These are phyloP conservation scores for Tachysurus fulvidraco DNA, from an alignment of 2,113 vertebrate genomes.

Conservation along the genomic window DNA sequence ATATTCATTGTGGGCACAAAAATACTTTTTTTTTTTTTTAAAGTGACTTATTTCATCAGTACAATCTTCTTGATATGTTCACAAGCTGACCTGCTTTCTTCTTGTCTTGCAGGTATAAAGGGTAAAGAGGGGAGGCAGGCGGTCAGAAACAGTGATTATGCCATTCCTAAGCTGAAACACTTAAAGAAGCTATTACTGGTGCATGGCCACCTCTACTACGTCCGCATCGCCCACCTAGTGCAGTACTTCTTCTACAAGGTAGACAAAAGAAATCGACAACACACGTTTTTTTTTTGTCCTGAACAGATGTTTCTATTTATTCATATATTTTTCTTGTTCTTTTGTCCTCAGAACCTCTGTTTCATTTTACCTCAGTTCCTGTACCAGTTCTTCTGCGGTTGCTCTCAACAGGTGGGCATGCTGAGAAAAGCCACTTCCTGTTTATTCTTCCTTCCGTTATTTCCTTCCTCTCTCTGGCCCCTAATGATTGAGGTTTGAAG, in stretches of 20 bases:
- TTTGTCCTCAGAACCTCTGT: conserved; percentile 88
- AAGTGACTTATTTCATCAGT: not conserved
- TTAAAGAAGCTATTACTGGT: conserved; percentile 90
- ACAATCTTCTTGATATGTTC: not conserved
- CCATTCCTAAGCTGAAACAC: conserved; percentile 95
- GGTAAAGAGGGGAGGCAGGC: conserved; percentile 97
- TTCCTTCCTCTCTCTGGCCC: conserved; percentile 53
- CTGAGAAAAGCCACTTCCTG: not conserved
- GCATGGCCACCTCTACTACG: conserved; percentile 97
- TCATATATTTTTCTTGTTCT: conserved; percentile 35
- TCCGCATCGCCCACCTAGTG: conserved; percentile 96
- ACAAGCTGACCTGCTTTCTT: not conserved
- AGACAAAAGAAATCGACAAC: conserved; percentile 39
- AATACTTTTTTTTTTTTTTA: not conserved
- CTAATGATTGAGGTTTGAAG: conserved; percentile 54
- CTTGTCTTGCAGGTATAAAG: conserved; percentile 82
- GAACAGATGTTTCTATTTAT: not conserved
- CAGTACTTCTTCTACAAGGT: conserved; percentile 99
- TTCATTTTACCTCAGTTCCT: conserved; percentile 99
- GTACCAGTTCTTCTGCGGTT: conserved; percentile 99
- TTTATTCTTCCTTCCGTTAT: conserved; percentile 38
- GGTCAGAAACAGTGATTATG: conserved; percentile 95
- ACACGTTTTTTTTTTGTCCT: not conserved
- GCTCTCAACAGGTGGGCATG: conserved; percentile 93
- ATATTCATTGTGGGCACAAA: not conserved